A percentile compares a stretch with the other conserved stretches of the same genome.
phyloP scores from a whole-genome alignment of 2,113 vertebrate genomes.

The Hylia prasina region DNA sequence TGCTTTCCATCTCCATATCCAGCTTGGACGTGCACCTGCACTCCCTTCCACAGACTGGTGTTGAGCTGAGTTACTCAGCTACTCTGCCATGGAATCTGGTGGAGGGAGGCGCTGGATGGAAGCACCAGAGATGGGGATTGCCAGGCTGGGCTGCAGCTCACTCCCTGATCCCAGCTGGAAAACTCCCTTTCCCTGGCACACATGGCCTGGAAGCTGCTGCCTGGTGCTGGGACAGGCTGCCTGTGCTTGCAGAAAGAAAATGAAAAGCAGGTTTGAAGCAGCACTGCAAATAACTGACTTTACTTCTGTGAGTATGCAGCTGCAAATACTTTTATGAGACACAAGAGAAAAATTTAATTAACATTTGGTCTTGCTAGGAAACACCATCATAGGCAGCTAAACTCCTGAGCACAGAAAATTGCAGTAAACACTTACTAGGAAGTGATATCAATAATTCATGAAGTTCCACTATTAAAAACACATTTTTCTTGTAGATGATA shows the following conservation, averaged over 20 bases:
- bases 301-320: background rate
- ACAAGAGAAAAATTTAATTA: background rate
- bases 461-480: background rate
- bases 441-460: background rate
- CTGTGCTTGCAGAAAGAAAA: background rate
- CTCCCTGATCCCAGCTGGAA: background rate
- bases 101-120: accelerated
- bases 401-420: background rate
- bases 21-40: background rate
- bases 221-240: background rate
- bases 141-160: background rate
- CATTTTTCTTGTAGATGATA: background rate
- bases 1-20: background rate
- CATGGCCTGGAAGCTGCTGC: background rate
- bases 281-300: background rate
- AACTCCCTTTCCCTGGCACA: background rate
- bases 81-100: accelerated
- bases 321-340: background rate
- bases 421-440: background rate
- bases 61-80: background rate
- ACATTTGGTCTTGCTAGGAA: background rate
- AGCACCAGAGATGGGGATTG: background rate
- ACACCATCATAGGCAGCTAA: background rate
- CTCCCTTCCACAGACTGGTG: accelerated
- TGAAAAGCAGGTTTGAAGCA: background rate